phyloP scores from a whole-genome alignment of 2,113 vertebrate genomes.

The Pseudorhombus dupliciocellatus region DNA sequence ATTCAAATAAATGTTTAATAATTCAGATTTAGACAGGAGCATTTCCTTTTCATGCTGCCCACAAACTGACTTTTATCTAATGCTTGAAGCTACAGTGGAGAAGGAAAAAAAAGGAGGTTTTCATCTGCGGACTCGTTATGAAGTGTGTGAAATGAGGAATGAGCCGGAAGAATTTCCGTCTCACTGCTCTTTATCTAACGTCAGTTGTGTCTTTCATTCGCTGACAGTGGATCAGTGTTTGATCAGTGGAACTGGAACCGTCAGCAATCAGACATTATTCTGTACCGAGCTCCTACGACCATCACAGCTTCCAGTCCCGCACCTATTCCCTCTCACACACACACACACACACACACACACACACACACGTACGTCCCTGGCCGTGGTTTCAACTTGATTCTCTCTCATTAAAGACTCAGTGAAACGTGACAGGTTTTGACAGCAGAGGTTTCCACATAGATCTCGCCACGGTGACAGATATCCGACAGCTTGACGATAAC shows the following conservation, averaged over 20 bases:
- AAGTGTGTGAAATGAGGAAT: slow-evolving; percentile 39
- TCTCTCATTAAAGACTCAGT: slow-evolving; percentile 78
- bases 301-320: slow-evolving; percentile 79
- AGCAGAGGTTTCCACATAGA: slow-evolving; percentile 71
- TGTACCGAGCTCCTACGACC: slow-evolving; percentile 50
- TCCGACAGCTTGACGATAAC: slow-evolving; percentile 72
- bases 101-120: not conserved
- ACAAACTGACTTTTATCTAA: slow-evolving; percentile 25
- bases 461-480: slow-evolving; percentile 68
- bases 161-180: slow-evolving; percentile 37
- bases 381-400: slow-evolving; percentile 74
- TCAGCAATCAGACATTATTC: slow-evolving; percentile 70
- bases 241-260: slow-evolving; percentile 69
- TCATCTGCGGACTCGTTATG: slow-evolving; percentile 1
- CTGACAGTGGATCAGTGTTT: slow-evolving; percentile 66
- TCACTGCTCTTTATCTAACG: slow-evolving; percentile 55
- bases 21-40: slow-evolving; percentile 26
- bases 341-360: slow-evolving; percentile 30
- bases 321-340: slow-evolving; percentile 73
- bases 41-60: slow-evolving; percentile 2
- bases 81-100: slow-evolving; percentile 13
- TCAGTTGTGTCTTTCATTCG: slow-evolving; percentile 58
- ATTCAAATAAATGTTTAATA: slow-evolving; percentile 3
- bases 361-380: slow-evolving; percentile 25
- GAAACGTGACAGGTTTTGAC: slow-evolving; percentile 75